Base-by-base conservation (phyloP, 2,113 vertebrate genomes). In the Alethe diademata region DNA sequence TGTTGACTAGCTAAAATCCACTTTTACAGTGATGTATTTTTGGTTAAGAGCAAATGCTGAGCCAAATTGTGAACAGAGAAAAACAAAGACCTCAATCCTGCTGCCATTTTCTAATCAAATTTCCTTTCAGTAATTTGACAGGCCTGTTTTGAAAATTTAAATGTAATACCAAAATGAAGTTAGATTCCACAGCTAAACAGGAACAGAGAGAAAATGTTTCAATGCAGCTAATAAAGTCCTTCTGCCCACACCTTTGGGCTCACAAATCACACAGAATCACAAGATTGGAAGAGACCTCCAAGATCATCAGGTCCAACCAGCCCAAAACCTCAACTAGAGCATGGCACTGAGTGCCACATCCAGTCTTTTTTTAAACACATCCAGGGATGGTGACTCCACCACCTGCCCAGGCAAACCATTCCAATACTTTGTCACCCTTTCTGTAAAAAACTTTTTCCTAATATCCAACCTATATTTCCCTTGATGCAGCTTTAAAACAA, bases 41-140 rank as follows among this genome's bases (percentile, higher is more conserved):
- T 81, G 84, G 84, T 74, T 54, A 62, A 38, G 35, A 78, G 43
- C 6, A 4, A 89, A 71, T 6, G 43, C 56, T 3, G 8, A 92
- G 93, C 96, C 95, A 95, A 91, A 71, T 5, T 4, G 11, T 3
- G 8, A 19, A 2, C 5, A 0, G 84, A 51, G 29, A n/a, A 81
- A 92, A 96, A 95, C 92, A 95, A 96, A 94, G 95, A 84, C 48
- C 88, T 94, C 95, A 86, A 84, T 94, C 73, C 87, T 2, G 15
- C 51, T 94, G 96, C 92, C 92, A 84, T 92, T 81, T 87, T 62
- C 92, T 89, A 96, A 94, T 96, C 93, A 96, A 81, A 95, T 95
- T 91, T 89, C 69, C 87, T 92, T 95, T 92, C 56, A 47, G 87
- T 94, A 84, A 95, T 95, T 84, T 94, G 95, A 96, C 96, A 91